Evolutionary conservation across 1,140 invertebrate genomes (phyloP).

Genomic region (Hetaerina americana): DNA sequence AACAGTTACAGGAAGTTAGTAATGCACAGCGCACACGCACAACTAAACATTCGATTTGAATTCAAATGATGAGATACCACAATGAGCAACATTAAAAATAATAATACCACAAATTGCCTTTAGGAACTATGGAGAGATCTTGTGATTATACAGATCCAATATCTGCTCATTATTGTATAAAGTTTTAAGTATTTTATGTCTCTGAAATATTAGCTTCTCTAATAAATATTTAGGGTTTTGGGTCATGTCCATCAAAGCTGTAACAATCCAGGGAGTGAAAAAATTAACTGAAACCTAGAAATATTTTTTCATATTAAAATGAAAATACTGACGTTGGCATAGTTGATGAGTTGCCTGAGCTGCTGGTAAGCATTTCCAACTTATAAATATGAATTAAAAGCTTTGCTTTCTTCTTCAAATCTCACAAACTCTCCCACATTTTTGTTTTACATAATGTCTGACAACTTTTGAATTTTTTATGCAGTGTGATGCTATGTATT

Average conservation of each 20-base stretch:
- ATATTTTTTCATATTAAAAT: no score
- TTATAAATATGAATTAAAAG: not conserved
- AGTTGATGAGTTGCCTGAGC: not conserved
- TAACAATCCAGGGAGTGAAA: not conserved
- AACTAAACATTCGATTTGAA: not conserved
- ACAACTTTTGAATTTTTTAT: no score
- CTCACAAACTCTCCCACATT: no score
- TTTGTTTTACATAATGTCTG: no score
- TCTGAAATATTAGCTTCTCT: not conserved
- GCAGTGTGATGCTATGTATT: no score
- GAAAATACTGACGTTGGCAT: not conserved
- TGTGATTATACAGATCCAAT: no score
- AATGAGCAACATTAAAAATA: no score
- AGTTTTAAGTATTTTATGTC: not conserved
- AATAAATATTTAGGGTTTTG: not conserved
- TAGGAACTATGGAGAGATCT: no score
- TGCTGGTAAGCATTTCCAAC: not conserved
- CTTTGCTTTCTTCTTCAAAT: not conserved
- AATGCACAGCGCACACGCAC: not conserved
- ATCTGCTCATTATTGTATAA: no score
- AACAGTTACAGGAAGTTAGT: slow-evolving; percentile 53
- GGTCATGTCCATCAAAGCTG: not conserved
- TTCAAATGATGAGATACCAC: no score
- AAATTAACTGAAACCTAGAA: no score
- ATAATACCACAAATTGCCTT: no score